Conservation (phyloP, 2,113 vertebrate genomes). For the Puntigrus tetrazona region DNA sequence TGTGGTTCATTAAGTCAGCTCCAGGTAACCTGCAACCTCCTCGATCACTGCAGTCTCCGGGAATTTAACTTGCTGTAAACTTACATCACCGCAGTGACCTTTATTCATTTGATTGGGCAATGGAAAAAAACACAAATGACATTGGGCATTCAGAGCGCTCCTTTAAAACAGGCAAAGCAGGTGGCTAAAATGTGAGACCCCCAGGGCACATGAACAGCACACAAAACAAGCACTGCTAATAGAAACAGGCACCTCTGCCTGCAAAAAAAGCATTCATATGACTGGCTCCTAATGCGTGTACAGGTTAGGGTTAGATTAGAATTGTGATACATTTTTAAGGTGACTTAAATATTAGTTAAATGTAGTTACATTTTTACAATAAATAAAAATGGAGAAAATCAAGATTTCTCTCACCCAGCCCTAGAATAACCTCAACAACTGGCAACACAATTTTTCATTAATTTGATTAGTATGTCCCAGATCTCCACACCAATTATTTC, state of each 20-base stretch:
- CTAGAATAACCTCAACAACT: neutral
- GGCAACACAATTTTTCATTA: neutral
- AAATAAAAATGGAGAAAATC: neutral
- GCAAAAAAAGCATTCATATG: neutral
- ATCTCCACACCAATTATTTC: neutral
- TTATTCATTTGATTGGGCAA: neutral
- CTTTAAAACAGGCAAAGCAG: neutral
- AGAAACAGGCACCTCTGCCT: neutral
- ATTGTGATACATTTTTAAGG: too few relatives aligned
- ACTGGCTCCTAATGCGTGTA: too few relatives aligned
- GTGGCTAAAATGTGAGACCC: neutral
- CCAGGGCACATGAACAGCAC: neutral
- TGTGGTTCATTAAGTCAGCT: too few relatives aligned
- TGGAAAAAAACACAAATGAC: neutral
- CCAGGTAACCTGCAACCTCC: too few relatives aligned
- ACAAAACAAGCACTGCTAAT: neutral
- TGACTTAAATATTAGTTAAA: neutral
- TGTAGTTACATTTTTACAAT: too few relatives aligned
- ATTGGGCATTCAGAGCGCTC: neutral
- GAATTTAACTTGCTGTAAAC: neutral
- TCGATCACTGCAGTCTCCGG: too few relatives aligned
- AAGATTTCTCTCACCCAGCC: neutral
- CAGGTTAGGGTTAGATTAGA: too few relatives aligned
- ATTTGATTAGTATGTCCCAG: neutral
- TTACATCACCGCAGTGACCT: too few relatives aligned